Conservation (phyloP, 2,797 vertebrate species). For the Dendrocincla tyrannina region DNA sequence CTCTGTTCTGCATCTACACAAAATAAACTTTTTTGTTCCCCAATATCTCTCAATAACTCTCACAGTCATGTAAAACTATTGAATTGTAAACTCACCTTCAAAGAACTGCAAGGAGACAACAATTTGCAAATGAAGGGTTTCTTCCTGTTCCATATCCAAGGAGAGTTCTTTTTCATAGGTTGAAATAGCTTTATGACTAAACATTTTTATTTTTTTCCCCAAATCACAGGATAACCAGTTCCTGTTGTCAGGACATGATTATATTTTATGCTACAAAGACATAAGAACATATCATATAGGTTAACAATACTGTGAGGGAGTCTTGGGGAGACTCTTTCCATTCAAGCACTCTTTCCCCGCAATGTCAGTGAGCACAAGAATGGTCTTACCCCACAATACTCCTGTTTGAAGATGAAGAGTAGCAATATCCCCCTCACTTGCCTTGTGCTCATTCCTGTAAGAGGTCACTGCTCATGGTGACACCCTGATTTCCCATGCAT, state of each 20-base stretch:
- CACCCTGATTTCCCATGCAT: background rate
- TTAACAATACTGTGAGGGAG: background rate
- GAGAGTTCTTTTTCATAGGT: background rate
- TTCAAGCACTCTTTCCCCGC: background rate
- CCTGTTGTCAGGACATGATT: background rate
- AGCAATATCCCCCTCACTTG: background rate
- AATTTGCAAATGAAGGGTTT: slow-evolving; percentile 22
- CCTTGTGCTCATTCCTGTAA: background rate
- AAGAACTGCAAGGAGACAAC: slow-evolving; percentile 10
- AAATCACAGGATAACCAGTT: background rate
- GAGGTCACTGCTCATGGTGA: background rate
- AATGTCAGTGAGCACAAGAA: background rate
- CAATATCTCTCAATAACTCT: background rate
- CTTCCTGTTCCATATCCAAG: background rate
- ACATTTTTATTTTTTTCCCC: background rate
- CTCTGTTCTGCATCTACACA: background rate
- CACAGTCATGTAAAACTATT: background rate
- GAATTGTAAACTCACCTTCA: slow-evolving; percentile 22
- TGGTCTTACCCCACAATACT: background rate
- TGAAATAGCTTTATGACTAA: background rate
- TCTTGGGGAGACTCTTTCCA: background rate
- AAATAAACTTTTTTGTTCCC: slow-evolving; percentile 4
- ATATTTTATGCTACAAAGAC: background rate
- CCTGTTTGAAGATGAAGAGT: background rate
- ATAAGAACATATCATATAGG: background rate